Evolutionary conservation across 2,113 vertebrate genomes (phyloP).

Genomic region (Charadrius vociferus): DNA sequence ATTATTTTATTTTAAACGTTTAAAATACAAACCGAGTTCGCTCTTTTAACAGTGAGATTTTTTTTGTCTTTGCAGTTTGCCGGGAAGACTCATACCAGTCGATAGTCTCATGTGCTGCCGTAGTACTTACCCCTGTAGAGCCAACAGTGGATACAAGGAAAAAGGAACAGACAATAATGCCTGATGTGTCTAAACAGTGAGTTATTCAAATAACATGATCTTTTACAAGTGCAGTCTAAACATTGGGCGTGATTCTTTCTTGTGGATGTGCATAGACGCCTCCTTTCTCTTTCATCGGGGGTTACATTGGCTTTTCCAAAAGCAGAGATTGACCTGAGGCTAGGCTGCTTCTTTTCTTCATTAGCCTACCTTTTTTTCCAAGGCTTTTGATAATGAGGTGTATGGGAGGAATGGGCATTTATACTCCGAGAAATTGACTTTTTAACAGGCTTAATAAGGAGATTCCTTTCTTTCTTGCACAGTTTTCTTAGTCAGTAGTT

Average conservation of each 20-base stretch:
- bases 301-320: neutral
- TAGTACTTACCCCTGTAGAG: slow-evolving; percentile 85
- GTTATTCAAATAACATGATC: neutral
- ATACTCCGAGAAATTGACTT: neutral
- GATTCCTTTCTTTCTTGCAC: neutral
- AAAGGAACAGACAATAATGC: slow-evolving; percentile 74
- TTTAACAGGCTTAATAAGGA: neutral
- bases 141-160: slow-evolving; percentile 74
- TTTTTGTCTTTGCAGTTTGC: slow-evolving; percentile 80
- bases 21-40: neutral
- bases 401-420: neutral
- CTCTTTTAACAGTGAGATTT: neutral
- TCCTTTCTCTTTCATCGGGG: neutral
- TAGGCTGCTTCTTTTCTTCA: neutral
- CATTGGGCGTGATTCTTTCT: neutral
- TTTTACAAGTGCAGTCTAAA: neutral
- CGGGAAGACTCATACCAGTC: slow-evolving; percentile 93
- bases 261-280: neutral
- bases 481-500: neutral
- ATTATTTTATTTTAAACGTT: neutral
- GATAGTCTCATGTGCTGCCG: slow-evolving; percentile 88
- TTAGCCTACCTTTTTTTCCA: neutral
- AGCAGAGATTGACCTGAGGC: neutral
- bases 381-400: neutral
- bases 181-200: slow-evolving; percentile 86